phyloP scores from a whole-genome alignment of 2,888 invertebrate genomes.

The Campoplex nolae region DNA sequence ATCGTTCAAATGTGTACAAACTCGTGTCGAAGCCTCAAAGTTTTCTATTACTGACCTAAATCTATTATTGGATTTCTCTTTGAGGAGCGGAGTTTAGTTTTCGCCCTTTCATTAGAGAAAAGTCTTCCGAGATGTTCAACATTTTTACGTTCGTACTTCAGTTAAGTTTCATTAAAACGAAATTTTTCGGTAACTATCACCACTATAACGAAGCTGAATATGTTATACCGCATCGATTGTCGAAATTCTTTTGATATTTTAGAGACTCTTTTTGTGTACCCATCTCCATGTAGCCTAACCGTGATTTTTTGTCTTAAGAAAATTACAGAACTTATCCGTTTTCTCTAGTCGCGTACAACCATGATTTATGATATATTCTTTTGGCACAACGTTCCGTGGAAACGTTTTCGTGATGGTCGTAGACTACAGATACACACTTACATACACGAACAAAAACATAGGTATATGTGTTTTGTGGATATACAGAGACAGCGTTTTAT shows the following conservation, averaged over 20 bases:
- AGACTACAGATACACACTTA: background rate
- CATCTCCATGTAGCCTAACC: background rate
- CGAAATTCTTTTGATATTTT: background rate
- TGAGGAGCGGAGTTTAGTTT: background rate
- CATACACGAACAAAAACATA: background rate
- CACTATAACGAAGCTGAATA: background rate
- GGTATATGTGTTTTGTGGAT: constrained; percentile 32
- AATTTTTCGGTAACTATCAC: background rate
- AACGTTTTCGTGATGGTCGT: constrained; percentile 21
- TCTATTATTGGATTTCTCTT: background rate
- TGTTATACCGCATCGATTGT: background rate
- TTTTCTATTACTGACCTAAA: background rate
- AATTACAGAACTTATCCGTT: constrained; percentile 41
- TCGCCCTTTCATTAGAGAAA: background rate
- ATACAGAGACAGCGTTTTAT: constrained; percentile 52
- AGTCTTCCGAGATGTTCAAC: background rate
- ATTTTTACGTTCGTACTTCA: background rate
- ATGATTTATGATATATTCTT: constrained; percentile 48
- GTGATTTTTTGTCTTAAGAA: constrained; percentile 14
- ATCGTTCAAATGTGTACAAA: background rate
- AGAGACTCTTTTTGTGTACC: background rate
- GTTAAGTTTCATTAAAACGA: background rate
- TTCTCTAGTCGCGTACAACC: constrained; percentile 2
- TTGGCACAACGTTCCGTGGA: constrained; percentile 13
- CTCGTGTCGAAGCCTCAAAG: background rate